Evolutionary conservation across 2,113 vertebrate genomes (phyloP).

Genomic region (Halcyon malimbica): DNA sequence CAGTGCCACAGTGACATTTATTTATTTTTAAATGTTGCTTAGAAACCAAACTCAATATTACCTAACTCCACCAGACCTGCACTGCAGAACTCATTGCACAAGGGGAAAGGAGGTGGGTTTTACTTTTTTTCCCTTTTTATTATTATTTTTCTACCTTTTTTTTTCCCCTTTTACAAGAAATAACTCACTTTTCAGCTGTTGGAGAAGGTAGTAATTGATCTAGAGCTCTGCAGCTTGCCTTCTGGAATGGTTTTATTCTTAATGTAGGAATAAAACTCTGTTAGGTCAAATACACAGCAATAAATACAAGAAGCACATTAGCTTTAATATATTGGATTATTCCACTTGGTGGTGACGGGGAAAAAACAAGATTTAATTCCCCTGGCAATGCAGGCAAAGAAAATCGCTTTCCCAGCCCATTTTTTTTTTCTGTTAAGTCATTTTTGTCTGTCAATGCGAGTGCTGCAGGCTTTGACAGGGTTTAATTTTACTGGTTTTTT

Average conservation of each 20-base stretch:
- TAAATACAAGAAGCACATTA: constrained; percentile 71
- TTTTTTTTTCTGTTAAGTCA: constrained; percentile 32
- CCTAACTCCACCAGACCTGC: constrained; percentile 42
- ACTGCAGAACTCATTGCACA: constrained; percentile 54
- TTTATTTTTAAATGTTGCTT: constrained; percentile 40
- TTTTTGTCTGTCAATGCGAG: constrained; percentile 49
- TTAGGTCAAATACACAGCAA: constrained; percentile 72
- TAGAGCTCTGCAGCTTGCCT: constrained; percentile 48
- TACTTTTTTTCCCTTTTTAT: background rate
- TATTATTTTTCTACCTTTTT: constrained; percentile 1
- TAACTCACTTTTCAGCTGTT: constrained; percentile 76
- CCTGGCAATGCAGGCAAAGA: constrained; percentile 64
- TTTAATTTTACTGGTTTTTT: background rate
- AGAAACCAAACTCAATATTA: constrained; percentile 59
- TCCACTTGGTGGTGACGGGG: constrained; percentile 64
- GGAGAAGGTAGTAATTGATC: constrained; percentile 74
- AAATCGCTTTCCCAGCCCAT: constrained; percentile 66
- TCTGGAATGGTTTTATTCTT: constrained; percentile 63
- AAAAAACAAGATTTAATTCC: constrained; percentile 76
- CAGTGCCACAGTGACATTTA: background rate
- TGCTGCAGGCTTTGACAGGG: constrained; percentile 20
- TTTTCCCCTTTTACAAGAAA: constrained; percentile 40
- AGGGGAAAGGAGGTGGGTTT: background rate
- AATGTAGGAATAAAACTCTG: constrained; percentile 68
- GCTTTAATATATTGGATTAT: constrained; percentile 78